A percentile compares a stretch with the other conserved stretches of the same genome.
These are phyloP conservation scores for Acleris emargana DNA, from an alignment of 2,888 invertebrate species.

Conservation along the genomic window DNA sequence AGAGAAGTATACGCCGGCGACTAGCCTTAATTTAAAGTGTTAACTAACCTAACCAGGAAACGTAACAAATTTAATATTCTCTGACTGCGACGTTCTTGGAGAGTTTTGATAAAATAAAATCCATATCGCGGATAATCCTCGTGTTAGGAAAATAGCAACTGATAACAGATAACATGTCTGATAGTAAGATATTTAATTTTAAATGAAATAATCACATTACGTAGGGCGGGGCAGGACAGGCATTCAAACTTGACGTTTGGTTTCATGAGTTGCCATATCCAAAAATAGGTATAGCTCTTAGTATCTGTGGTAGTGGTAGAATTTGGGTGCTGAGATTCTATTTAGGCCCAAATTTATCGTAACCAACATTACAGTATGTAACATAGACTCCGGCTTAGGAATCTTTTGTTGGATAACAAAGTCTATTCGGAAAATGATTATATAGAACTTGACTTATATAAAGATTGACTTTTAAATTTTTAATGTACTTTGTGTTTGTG, in stretches of 20 bases:
- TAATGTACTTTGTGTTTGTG: too few species aligned
- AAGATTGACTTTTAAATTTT: too few species aligned
- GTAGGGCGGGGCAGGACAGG: background rate
- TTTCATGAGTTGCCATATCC: background rate
- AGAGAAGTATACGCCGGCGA: background rate
- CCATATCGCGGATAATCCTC: conserved; percentile 18
- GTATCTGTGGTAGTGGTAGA: too few species aligned
- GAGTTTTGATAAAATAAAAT: conserved; percentile 19
- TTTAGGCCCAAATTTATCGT: too few species aligned
- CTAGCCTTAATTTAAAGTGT: background rate
- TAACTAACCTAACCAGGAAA: conserved; percentile 24
- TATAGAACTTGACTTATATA: too few species aligned
- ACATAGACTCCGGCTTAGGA: too few species aligned
- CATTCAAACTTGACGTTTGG: conserved; percentile 9
- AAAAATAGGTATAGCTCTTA: background rate
- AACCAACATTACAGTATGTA: too few species aligned
- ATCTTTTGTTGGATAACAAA: too few species aligned
- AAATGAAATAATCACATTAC: background rate
- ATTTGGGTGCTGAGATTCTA: too few species aligned
- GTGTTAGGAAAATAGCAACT: conserved; percentile 16
- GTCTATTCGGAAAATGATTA: too few species aligned
- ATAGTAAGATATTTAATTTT: conserved; percentile 21
- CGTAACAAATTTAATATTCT: conserved; percentile 11
- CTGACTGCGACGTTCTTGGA: background rate
- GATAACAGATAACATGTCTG: conserved; percentile 30